Evolutionary conservation across 2,797 vertebrate genomes (phyloP).

Genomic region (Amblyraja radiata): DNA sequence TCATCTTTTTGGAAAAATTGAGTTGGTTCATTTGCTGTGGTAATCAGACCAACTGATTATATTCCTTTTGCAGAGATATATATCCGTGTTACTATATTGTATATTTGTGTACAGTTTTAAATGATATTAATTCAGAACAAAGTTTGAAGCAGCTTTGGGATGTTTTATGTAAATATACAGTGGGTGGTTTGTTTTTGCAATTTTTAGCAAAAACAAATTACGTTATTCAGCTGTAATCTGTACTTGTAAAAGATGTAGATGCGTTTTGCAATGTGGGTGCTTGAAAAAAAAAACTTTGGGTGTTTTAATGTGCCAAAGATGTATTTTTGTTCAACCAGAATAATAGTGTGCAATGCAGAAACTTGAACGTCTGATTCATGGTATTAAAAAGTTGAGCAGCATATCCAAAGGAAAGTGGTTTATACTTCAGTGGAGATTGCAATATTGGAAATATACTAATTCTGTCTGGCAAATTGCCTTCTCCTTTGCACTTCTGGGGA

Average conservation of each 20-base stretch:
- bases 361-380: not conserved
- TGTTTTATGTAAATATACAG: not conserved
- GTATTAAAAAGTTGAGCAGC: not conserved
- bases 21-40: not conserved
- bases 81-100: conserved; percentile 29
- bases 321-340: not conserved
- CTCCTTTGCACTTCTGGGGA: not conserved
- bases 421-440: too few relatives aligned
- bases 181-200: not conserved
- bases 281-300: not conserved
- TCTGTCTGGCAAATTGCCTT: too few relatives aligned
- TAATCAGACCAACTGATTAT: not conserved
- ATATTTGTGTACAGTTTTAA: conserved; percentile 34
- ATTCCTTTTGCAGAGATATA: not conserved
- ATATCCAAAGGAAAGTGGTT: not conserved
- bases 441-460: not conserved
- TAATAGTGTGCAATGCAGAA: not conserved
- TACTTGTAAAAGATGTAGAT: not conserved
- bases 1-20: not conserved
- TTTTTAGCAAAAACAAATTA: not conserved
- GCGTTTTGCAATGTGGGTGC: not conserved
- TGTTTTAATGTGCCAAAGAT: conserved; percentile 32
- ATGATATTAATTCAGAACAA: not conserved
- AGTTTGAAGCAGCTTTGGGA: not conserved
- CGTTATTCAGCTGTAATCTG: not conserved